Evolutionary conservation across 2,888 invertebrate species (phyloP).

Genomic region (Brenthis ino): DNA sequence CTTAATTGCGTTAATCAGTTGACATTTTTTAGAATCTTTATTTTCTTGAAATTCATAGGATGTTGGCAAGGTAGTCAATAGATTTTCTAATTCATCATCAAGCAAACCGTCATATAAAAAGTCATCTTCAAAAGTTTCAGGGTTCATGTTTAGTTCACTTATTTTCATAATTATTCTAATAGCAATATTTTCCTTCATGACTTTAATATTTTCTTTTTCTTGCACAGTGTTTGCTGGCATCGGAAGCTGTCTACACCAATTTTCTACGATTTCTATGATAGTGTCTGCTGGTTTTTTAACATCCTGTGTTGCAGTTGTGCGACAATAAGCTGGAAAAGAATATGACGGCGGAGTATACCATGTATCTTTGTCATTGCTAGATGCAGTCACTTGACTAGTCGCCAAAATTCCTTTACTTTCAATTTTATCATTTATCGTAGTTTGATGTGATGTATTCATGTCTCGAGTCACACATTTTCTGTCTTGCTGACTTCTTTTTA

Average conservation of each 20-base stretch:
- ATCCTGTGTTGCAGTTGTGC: conserved; percentile 22
- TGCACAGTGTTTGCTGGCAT: conserved; percentile 43
- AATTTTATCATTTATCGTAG: conserved; percentile 1
- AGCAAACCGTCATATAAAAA: conserved; percentile 51
- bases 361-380: conserved; percentile 37
- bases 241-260: conserved; percentile 60
- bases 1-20: conserved; percentile 51
- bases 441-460: conserved; percentile 33
- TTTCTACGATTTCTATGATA: conserved; percentile 54
- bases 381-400: conserved; percentile 45
- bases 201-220: conserved; percentile 43
- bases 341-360: not conserved
- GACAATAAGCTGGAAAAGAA: conserved; percentile 33
- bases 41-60: conserved; percentile 45
- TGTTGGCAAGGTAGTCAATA: conserved; percentile 48
- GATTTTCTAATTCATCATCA: conserved; percentile 53
- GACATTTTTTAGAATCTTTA: conserved; percentile 47
- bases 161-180: conserved; percentile 60
- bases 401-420: conserved; percentile 38
- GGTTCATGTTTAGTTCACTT: conserved; percentile 56
- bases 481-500: conserved; percentile 50
- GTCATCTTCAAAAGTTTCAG: conserved; percentile 53
- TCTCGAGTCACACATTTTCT: conserved; percentile 48
- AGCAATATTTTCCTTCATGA: conserved; percentile 49
- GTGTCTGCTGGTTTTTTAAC: conserved; percentile 53